These are phyloP conservation scores for Sebastes itinus DNA, from an alignment of 2,797 vertebrate genomes.

Conservation along the genomic window DNA sequence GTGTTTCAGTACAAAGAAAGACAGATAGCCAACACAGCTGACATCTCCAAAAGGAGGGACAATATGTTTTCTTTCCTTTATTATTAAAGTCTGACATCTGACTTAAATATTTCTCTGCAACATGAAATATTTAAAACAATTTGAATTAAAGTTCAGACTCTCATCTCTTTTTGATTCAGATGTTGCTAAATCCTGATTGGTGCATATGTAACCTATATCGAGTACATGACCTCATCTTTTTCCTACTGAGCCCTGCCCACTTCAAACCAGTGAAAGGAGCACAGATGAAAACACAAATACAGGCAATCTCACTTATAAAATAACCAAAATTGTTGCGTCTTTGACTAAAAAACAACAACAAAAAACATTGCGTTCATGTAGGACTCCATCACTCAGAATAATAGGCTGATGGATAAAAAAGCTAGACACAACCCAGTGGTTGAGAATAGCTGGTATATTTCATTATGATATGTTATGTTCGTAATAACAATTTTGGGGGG, in stretches of 20 bases:
- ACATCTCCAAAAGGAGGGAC: neutral
- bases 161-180: neutral
- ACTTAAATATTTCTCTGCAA: neutral
- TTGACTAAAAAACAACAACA: neutral
- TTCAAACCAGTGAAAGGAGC: neutral
- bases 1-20: constrained; percentile 15
- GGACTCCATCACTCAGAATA: neutral
- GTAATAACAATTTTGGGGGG: too few species aligned
- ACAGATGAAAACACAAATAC: neutral
- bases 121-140: neutral
- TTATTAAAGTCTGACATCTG: neutral
- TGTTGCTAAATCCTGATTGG: neutral
- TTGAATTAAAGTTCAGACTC: neutral
- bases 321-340: neutral
- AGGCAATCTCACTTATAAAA: neutral
- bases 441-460: too few species aligned
- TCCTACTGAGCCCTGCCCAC: neutral
- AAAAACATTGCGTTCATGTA: neutral
- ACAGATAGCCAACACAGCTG: neutral
- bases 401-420: neutral
- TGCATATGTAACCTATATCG: neutral
- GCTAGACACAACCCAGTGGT: too few species aligned
- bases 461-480: too few species aligned
- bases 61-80: neutral
- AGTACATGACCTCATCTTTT: constrained; percentile 8